Evolutionary conservation across 2,888 invertebrate genomes (phyloP).

Genomic region (Harpagoxenus sublaevis): DNA sequence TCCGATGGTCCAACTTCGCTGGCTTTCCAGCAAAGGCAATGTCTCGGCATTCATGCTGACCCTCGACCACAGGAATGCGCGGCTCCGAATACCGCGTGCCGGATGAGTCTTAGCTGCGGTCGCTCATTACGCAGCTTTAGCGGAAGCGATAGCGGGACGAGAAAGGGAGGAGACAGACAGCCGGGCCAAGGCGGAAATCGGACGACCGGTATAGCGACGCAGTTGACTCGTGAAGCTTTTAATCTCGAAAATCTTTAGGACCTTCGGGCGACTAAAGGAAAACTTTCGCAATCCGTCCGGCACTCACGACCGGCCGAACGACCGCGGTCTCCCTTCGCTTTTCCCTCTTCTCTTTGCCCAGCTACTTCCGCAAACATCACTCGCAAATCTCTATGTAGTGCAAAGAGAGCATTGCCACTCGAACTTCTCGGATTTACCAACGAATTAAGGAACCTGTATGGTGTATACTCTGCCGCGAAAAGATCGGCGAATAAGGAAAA

Average conservation of each 20-base stretch:
- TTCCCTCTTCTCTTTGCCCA: conserved; percentile 54
- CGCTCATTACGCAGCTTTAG: conserved; percentile 75
- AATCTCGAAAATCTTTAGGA: conserved; percentile 76
- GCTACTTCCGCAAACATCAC: conserved; percentile 79
- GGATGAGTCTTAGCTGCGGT: conserved; percentile 67
- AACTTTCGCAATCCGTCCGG: conserved; percentile 60
- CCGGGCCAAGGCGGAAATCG: conserved; percentile 18
- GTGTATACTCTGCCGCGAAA: conserved; percentile 75
- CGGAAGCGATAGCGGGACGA: conserved; percentile 54
- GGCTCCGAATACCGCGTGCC: conserved; percentile 69
- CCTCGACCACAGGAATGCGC: conserved; percentile 70
- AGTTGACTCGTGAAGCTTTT: conserved; percentile 71
- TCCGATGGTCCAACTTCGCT: conserved; percentile 65
- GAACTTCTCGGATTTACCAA: conserved; percentile 77
- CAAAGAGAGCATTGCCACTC: conserved; percentile 70
- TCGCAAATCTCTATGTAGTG: conserved; percentile 76
- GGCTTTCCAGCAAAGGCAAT: conserved; percentile 67
- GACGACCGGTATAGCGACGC: conserved; percentile 37
- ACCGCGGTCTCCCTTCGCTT: conserved; percentile 26
- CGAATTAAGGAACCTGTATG: conserved; percentile 82
- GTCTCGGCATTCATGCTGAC: conserved; percentile 69
- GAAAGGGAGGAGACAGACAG: conserved; percentile 14
- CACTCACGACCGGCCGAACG: conserved; percentile 40
- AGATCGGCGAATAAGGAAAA: conserved; percentile 60
- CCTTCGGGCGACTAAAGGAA: conserved; percentile 71